Percentiles rank a stretch among this genome's conserved stretches.
phyloP scores from a whole-genome alignment of 2,888 invertebrate genomes.

The Rhagium mordax region DNA sequence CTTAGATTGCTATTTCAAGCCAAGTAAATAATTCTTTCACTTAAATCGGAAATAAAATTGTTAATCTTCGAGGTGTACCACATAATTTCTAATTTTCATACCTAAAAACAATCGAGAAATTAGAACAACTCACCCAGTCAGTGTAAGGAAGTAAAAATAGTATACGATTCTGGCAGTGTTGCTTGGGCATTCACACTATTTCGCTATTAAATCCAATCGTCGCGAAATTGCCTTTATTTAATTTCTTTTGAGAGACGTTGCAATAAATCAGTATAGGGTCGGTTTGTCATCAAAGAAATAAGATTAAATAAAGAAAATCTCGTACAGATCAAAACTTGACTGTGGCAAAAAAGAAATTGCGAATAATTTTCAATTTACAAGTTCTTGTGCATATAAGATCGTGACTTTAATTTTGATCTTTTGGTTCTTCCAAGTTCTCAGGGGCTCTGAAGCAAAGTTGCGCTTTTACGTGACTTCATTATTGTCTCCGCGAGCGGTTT shows the following conservation, averaged over 20 bases:
- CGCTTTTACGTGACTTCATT: slow-evolving; percentile 52
- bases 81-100: neutral
- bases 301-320: slow-evolving; percentile 30
- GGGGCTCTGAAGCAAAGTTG: neutral
- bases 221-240: neutral
- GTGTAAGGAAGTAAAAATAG: neutral
- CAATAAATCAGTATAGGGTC: slow-evolving; percentile 4
- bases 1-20: no score
- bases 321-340: slow-evolving; percentile 16
- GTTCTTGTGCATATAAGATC: slow-evolving; percentile 50
- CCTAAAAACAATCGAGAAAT: no score
- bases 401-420: slow-evolving; percentile 52
- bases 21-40: no score
- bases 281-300: slow-evolving; percentile 7
- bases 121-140: neutral
- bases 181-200: neutral
- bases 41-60: no score
- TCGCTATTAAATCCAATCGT: neutral
- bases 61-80: no score
- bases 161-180: neutral
- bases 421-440: neutral
- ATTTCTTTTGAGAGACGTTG: neutral
- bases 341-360: slow-evolving; percentile 42
- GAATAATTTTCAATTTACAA: slow-evolving; percentile 53
- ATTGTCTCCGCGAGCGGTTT: slow-evolving; percentile 50